Conservation (phyloP, 2,888 invertebrate species). For the Dione juno region DNA sequence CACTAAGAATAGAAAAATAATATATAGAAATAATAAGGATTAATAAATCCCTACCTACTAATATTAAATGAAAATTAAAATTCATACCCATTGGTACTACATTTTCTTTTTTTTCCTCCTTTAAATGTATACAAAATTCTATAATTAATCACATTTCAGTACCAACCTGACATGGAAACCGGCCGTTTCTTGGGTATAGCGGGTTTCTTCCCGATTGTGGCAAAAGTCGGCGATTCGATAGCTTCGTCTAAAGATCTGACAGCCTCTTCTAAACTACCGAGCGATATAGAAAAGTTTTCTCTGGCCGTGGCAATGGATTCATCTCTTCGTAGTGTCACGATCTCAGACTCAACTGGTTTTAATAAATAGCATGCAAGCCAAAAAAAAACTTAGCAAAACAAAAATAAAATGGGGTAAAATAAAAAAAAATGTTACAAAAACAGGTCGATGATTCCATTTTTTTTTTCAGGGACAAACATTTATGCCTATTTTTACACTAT, state of each 20-base stretch:
- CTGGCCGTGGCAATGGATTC: constrained; percentile 75
- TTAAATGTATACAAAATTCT: not conserved
- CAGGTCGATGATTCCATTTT: not conserved
- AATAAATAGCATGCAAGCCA: constrained; percentile 53
- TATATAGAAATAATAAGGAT: too few relatives aligned
- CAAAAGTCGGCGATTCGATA: constrained; percentile 69
- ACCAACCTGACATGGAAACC: constrained; percentile 85
- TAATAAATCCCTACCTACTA: too few relatives aligned
- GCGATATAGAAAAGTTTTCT: constrained; percentile 78
- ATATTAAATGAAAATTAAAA: too few relatives aligned
- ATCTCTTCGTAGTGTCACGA: constrained; percentile 81
- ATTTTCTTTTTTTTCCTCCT: not conserved
- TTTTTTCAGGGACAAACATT: not conserved
- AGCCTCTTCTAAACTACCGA: constrained; percentile 77
- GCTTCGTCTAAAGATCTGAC: constrained; percentile 75
- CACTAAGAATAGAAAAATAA: too few relatives aligned
- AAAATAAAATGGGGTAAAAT: constrained; percentile 51
- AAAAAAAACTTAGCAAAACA: constrained; percentile 46
- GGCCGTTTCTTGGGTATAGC: constrained; percentile 83
- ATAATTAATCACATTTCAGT: not conserved
- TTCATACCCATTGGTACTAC: not conserved
- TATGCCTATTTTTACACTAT: too few relatives aligned
- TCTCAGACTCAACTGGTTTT: constrained; percentile 76
- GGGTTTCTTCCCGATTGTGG: constrained; percentile 78
- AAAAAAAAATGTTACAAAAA: constrained; percentile 41